Base-by-base conservation (phyloP, 2,888 invertebrate genomes). In the Dysmachus trigonus region DNA sequence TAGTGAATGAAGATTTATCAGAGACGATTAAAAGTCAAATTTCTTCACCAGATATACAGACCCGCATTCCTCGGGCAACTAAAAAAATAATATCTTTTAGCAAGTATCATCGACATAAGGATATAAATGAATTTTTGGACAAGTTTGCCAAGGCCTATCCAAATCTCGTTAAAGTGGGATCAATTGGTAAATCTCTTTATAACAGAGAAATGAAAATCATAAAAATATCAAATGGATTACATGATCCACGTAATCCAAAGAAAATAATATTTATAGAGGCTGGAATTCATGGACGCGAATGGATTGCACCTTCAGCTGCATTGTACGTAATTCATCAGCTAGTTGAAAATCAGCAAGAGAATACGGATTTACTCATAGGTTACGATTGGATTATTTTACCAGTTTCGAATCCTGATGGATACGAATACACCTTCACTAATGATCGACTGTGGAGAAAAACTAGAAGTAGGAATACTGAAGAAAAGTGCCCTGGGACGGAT, bases 391-490 rank as follows among this genome's bases (percentile, higher is more conserved):
- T 94, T 84, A 92, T 95, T 33, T 88, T 95, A 84, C 95, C 96
- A 0, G 90, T 94, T 3, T 93, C 94, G 10, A 96, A 96, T 90
- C 95, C 95, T 5, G 96, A 96, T 90, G 96, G 96, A 0, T 96
- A 96, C 89, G 95, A 94, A 88, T 94, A 47, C 5, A 4, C 47
- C 1, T 2, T 4, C n/a, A 0, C 74, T 0, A 13, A 8, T 8
- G 86, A 90, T 1, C 90, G 92, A 1, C 90, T 95, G 85, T 96
- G 95, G 95, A 93, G 96, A 35, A 96, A 96, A 90, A 96, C 95
- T 0, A 93, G 95, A 0, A 93, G 94, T 0, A 93, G 92, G 0
- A 89, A 91, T 76, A 47, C 1, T 27, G n/a, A 51, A 2, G 0
- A 51, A 0, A 89, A 90, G 13, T 96, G 96, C 88, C 91, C 92